These are phyloP conservation scores for Paramormyrops kingsleyae DNA, from an alignment of 2,113 vertebrate genomes.

Conservation along the genomic window DNA sequence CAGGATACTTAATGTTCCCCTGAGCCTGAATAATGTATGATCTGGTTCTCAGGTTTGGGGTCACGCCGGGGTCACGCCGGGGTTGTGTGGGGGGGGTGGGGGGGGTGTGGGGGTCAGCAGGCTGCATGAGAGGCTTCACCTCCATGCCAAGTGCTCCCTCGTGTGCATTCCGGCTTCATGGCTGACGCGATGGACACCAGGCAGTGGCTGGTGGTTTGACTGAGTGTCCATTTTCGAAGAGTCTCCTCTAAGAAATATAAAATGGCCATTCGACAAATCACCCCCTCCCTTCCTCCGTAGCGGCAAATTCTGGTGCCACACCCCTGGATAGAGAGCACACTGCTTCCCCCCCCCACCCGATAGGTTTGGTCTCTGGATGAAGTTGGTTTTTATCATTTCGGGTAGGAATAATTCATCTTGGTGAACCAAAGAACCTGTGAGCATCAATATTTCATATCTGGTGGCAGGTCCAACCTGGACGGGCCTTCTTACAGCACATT, in stretches of 20 bases:
- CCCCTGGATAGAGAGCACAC: neutral
- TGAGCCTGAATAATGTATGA: neutral
- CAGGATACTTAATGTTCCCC: neutral
- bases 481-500: neutral
- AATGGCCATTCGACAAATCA: neutral
- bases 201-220: neutral
- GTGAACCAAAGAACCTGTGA: neutral
- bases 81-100: no score
- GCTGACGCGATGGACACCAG: neutral
- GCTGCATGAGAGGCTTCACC: neutral
- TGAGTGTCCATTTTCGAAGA: neutral
- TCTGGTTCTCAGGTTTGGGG: neutral
- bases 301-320: neutral
- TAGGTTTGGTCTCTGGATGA: neutral
- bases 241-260: neutral
- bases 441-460: neutral
- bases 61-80: neutral
- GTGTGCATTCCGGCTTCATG: neutral
- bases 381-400: neutral
- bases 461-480: neutral
- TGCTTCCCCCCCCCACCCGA: neutral
- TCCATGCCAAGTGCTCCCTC: neutral
- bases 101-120: neutral
- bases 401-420: neutral
- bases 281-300: neutral